Base-by-base conservation (phyloP, 2,113 vertebrate species). In the Agelaius tricolor region DNA sequence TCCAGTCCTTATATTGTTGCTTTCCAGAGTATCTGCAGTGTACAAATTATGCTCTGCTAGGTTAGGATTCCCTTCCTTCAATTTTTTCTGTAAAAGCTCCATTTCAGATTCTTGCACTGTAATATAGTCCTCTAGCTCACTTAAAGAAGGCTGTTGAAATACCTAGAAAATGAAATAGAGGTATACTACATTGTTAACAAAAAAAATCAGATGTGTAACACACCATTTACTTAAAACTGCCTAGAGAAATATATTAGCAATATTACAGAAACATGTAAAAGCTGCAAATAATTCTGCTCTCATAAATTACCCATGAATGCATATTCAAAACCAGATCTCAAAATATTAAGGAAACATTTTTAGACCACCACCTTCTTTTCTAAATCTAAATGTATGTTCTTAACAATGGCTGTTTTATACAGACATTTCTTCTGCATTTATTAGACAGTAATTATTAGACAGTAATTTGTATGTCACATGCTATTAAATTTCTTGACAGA, bases 81-180 rank as follows among this genome's bases (percentile, higher is more conserved):
- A 55, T 94, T 98, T 98, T 85, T 97, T 95, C 84, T 97, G 94
- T 86, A 98, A 97, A 98, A 96, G 92, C 20, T 97, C 67, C 7
- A 98, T 97, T 97, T 98, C 97, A 77, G 95, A 97, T 81, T 97
- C 97, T 89, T 98, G 97, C 75, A 97, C 93, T 33, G 94, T 87
- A 94, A 96, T 92, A 74, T 95, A 82, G 82, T 72, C 87, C 92
- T 98, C 96, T 54, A 98, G 80, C 30, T 97, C 96, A 37, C 59
- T 93, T 65, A 95, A 89, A 52, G 95, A 96, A 89, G 94, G 87
- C 30, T 67, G 93, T 13, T 95, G 94, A 84, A 94, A 95, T 65
- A 94, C 75, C 93, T 97, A 86, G 46, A 90, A 92, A 96, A 91
- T 81, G 11, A 62, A 73, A 17, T 52, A 72, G 3, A 92, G 24